These are phyloP conservation scores for Temnopleurus reevesii DNA, from an alignment of 53 echinoderm and acorn worm genomes.

Conservation along the genomic window DNA sequence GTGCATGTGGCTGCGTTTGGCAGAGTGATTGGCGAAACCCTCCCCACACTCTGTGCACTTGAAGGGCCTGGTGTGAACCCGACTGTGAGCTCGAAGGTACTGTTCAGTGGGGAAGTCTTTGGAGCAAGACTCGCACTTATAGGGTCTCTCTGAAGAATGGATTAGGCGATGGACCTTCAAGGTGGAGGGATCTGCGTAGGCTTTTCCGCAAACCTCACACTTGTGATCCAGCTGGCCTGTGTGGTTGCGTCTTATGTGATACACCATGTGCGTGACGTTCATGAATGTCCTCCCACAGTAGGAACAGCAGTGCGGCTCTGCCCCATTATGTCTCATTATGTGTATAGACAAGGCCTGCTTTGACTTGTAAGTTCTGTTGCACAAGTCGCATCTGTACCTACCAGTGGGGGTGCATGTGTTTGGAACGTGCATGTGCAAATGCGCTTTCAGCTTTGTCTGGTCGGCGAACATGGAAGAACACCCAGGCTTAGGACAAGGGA, in stretches of 20 bases:
- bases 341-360: neutral
- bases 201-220: slow-evolving; percentile 11
- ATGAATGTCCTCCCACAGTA: slow-evolving; percentile 7
- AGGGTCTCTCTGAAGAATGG: slow-evolving; percentile 9
- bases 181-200: neutral
- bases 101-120: neutral
- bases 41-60: slow-evolving; percentile 29
- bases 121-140: neutral
- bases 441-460: neutral
- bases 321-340: neutral
- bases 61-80: slow-evolving; percentile 41
- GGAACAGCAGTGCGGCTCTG: neutral
- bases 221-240: slow-evolving; percentile 12
- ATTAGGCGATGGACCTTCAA: slow-evolving; percentile 34
- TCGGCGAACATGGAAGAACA: neutral
- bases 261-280: slow-evolving; percentile 5
- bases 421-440: neutral
- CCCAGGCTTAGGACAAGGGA: neutral
- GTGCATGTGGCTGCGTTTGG: neutral
- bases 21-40: neutral
- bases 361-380: neutral
- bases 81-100: slow-evolving; percentile 22
- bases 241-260: slow-evolving; percentile 18
- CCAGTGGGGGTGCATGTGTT: neutral
- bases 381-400: neutral